Conservation (phyloP, 37 sponge, comb jelly and placozoan species). For the Aplysina aerophoba region DNA sequence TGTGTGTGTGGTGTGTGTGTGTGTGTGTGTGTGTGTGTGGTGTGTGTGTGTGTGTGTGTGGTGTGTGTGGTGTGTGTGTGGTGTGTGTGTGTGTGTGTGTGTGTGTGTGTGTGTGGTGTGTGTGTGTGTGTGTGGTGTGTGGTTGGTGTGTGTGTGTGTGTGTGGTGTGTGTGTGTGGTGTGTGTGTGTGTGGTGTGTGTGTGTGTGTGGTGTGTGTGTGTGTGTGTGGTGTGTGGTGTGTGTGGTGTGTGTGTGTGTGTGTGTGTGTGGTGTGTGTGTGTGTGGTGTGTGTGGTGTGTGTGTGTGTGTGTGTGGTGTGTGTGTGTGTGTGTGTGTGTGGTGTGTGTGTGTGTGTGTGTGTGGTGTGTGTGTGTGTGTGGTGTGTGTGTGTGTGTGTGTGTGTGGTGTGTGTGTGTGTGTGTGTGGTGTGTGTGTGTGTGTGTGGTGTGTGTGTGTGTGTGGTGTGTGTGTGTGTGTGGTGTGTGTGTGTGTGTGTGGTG, state of each 20-base stretch:
- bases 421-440: neutral
- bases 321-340: neutral
- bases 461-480: neutral
- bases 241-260: slow-evolving; percentile 35
- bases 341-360: neutral
- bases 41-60: slow-evolving; percentile 21
- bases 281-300: no score
- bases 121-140: neutral
- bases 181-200: neutral
- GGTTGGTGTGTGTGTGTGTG: neutral
- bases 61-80: neutral
- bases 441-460: neutral
- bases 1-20: neutral
- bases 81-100: slow-evolving; percentile 35
- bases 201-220: slow-evolving; percentile 11
- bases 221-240: slow-evolving; percentile 24
- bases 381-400: slow-evolving; percentile 14
- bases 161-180: neutral
- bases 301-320: neutral
- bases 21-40: neutral
- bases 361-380: slow-evolving; percentile 1
- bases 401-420: slow-evolving; percentile 35
- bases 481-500: neutral
- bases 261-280: neutral
- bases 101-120: slow-evolving; percentile 6